A percentile compares a stretch with the other conserved stretches of the same genome.
Evolutionary conservation across 2,113 vertebrate species (phyloP).

Genomic region (Peromyscus californicus): DNA sequence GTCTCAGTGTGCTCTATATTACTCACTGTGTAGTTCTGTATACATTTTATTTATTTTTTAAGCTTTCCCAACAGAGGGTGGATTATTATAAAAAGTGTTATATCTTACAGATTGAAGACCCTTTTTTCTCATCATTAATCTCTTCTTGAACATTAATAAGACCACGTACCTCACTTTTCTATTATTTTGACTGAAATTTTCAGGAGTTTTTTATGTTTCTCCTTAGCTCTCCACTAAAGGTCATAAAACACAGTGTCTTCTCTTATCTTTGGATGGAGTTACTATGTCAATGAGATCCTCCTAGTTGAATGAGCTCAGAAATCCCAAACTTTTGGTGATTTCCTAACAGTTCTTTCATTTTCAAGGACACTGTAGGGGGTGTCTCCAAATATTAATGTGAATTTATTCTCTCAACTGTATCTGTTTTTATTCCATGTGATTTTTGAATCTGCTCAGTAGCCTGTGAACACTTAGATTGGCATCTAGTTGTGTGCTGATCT

Average conservation of each 20-base stretch:
- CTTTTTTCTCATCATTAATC: background rate
- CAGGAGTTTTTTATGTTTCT: background rate
- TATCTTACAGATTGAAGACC: background rate
- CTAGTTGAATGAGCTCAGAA: background rate
- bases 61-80: background rate
- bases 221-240: background rate
- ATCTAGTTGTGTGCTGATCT: background rate
- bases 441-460: background rate
- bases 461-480: background rate
- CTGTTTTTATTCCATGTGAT: background rate
- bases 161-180: background rate
- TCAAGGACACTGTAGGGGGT: background rate
- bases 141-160: background rate
- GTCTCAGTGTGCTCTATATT: background rate
- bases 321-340: background rate
- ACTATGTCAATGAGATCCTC: background rate
- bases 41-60: background rate
- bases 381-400: background rate
- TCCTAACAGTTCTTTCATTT: background rate
- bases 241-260: background rate
- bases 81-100: background rate
- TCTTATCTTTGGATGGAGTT: background rate
- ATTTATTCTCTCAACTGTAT: background rate
- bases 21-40: background rate
- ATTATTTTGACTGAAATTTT: background rate